Evolutionary conservation across 1,140 invertebrate genomes (phyloP), one percentile per base, ranked within the genome.

Genomic region (Doryteuthis pealeii): DNA sequence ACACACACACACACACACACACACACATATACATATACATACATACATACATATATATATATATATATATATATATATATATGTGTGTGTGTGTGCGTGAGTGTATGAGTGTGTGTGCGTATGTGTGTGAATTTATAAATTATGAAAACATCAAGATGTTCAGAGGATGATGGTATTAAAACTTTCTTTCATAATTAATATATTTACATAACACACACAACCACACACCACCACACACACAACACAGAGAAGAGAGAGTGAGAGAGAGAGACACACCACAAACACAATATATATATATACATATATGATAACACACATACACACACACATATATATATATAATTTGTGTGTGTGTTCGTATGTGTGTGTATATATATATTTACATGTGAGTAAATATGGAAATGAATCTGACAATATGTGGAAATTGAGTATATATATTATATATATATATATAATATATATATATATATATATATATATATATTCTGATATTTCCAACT

Each of bases 31-130:
- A 40, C 28, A 31, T 31, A 54, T 71, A 54, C 3, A 31, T 54
- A 54, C 31, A 71, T 54, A 54, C 49, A 71, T 30, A 58, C 15
- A 58, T 58, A 58, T 58, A 58, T 58, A 58, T 58, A 58, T 58
- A 58, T 58, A 58, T 58, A 58, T 58, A 58, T 58, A 58, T 58
- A 58, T 58, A 58, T 58, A 58, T 58, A 58, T 58, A 58, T 40
- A 40, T 40, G 35, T 40, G 35, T 40, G 35, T 40, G 35, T 40
- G 35, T 40, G 35, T 40, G 35, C 10, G 35, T 40, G 35, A 5
- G 35, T 40, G 35, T 40, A 10, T 40, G 35, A 5, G 35, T 40
- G 35, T 40, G 35, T 40, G 35, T 40, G 35, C 10, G 35, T 40
- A 10, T 40, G 35, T 40, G 35, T 40, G 35, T 40, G 35, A n/a